Evolutionary conservation across 1,140 invertebrate species (phyloP).

Genomic region (Yoshiicerus persimilis): DNA sequence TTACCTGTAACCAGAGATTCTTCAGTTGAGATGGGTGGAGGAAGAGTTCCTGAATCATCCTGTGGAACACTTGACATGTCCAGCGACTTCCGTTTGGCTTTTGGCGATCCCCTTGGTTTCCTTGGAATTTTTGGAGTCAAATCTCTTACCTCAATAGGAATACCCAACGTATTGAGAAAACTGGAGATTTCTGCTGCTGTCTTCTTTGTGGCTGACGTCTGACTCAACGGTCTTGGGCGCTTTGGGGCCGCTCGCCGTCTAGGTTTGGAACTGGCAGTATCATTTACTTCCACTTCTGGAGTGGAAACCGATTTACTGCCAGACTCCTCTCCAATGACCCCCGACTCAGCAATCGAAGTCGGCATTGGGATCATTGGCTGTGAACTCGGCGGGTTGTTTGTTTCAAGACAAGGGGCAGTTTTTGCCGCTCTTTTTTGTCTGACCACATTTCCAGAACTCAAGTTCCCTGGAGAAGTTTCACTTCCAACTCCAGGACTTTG

Average conservation of each 20-base stretch:
- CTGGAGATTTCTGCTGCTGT: slow-evolving; percentile 22
- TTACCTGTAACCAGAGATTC: too few relatives aligned
- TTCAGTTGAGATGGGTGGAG: not conserved
- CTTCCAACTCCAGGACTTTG: not conserved
- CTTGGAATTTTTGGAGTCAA: not conserved
- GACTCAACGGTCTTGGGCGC: not conserved
- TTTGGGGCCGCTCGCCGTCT: not conserved
- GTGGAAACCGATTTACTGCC: not conserved
- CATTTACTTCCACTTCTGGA: not conserved
- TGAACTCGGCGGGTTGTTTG: not conserved
- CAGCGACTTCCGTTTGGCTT: not conserved
- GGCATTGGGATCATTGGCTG: not conserved
- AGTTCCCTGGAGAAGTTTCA: not conserved
- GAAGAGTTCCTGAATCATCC: not conserved
- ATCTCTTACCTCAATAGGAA: not conserved
- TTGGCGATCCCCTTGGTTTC: not conserved
- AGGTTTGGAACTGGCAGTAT: not conserved
- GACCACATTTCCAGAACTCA: slow-evolving; percentile 17
- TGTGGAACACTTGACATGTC: not conserved
- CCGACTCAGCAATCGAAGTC: not conserved
- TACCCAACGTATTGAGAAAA: slow-evolving; percentile 26
- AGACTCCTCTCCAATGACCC: not conserved
- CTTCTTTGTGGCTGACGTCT: not conserved
- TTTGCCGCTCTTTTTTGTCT: not conserved
- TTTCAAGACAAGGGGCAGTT: not conserved